These are phyloP conservation scores for Phyllotreta striolata DNA, from an alignment of 2,888 invertebrate genomes.

Conservation along the genomic window DNA sequence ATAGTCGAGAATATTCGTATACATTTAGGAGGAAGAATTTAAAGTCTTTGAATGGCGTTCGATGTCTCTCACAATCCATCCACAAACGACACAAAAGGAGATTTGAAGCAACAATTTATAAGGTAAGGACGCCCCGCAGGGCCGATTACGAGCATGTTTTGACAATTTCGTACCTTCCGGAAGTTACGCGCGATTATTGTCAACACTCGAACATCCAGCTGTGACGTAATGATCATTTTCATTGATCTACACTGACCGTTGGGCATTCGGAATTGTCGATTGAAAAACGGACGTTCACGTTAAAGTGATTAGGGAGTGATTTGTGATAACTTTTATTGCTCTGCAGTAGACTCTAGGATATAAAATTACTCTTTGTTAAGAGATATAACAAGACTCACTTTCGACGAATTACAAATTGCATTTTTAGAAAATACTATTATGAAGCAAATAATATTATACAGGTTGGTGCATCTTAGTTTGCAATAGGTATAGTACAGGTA, in stretches of 20 bases:
- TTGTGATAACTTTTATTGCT: conserved; percentile 43
- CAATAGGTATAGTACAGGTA: too few relatives aligned
- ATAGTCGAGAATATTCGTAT: too few relatives aligned
- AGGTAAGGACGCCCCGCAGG: conserved; percentile 45
- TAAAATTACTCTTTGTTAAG: too few relatives aligned
- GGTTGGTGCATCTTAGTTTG: too few relatives aligned
- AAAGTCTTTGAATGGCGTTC: too few relatives aligned
- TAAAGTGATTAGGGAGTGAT: conserved; percentile 31
- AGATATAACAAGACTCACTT: too few relatives aligned
- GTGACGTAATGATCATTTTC: conserved; percentile 53
- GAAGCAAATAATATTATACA: too few relatives aligned
- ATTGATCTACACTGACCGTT: conserved; percentile 36
- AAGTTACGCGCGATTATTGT: conserved; percentile 57
- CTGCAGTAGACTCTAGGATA: neutral
- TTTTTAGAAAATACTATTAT: too few relatives aligned
- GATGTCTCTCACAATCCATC: conserved; percentile 15
- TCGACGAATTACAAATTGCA: too few relatives aligned
- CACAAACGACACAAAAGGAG: conserved; percentile 32
- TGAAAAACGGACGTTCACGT: conserved; percentile 3
- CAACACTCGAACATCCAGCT: conserved; percentile 56
- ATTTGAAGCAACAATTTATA: conserved; percentile 37
- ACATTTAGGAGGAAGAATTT: too few relatives aligned
- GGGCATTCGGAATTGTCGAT: conserved; percentile 16
- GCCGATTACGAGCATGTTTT: conserved; percentile 47
- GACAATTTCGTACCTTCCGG: conserved; percentile 48